Percentiles rank a stretch among this genome's conserved stretches.
Evolutionary conservation across 2,113 vertebrate genomes (phyloP).

Genomic region (Tauraco erythrolophus): DNA sequence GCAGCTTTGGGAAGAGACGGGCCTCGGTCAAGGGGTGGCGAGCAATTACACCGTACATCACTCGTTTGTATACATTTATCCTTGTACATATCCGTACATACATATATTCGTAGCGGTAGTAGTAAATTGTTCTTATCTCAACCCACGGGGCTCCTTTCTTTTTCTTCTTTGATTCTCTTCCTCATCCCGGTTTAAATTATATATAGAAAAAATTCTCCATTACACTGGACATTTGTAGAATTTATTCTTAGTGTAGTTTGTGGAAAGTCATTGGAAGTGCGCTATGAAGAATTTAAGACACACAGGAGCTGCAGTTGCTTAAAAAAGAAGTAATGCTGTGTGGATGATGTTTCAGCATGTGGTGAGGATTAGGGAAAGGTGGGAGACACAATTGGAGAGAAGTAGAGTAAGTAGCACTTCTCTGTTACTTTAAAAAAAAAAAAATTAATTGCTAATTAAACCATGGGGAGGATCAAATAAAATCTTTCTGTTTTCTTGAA

Average conservation of each 20-base stretch:
- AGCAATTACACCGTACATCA: no score
- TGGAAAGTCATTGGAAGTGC: not conserved
- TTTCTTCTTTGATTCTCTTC: no score
- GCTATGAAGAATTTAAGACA: not conserved
- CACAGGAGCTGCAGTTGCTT: not conserved
- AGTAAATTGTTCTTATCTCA: no score
- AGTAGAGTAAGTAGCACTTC: not conserved
- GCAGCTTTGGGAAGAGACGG: no score
- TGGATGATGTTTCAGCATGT: not conserved
- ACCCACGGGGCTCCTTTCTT: no score
- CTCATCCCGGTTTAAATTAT: not conserved
- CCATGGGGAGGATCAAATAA: not conserved
- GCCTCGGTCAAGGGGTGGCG: no score
- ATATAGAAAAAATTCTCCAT: not conserved
- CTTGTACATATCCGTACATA: no score
- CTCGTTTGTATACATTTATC: no score
- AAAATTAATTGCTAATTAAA: not conserved
- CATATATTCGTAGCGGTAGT: no score
- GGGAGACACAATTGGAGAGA: not conserved
- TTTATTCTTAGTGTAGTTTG: not conserved
- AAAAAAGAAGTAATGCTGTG: not conserved
- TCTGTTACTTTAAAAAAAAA: not conserved
- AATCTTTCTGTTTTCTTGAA: not conserved
- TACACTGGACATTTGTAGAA: not conserved
- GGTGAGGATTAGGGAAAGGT: not conserved